A percentile compares a stretch with the other conserved stretches of the same genome.
These are phyloP conservation scores for Dryobates pubescens DNA, from an alignment of 2,797 vertebrate genomes.

Conservation along the genomic window DNA sequence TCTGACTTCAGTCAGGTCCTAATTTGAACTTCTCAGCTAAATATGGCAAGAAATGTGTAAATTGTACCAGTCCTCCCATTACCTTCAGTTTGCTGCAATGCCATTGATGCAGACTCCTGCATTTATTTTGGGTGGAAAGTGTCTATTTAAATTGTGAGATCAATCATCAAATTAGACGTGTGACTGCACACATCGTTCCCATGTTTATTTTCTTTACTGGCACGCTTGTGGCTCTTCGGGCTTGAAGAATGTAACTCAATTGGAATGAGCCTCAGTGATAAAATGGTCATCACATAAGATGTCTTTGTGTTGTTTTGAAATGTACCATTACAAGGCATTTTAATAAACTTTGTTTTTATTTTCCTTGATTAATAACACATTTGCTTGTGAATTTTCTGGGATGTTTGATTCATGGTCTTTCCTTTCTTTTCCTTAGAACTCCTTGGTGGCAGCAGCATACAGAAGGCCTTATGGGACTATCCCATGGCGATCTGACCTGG, in stretches of 20 bases:
- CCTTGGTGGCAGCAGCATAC: conserved; percentile 85
- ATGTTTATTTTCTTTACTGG: conserved; percentile 84
- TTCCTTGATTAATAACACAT: conserved; percentile 96
- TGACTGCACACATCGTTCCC: conserved; percentile 65
- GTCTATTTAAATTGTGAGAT: conserved; percentile 73
- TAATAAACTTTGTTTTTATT: conserved; percentile 98
- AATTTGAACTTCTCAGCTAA: neutral
- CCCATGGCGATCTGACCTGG: conserved; percentile 89
- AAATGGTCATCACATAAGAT: conserved; percentile 76
- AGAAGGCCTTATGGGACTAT: conserved; percentile 86
- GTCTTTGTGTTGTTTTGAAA: conserved; percentile 83
- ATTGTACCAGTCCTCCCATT: neutral
- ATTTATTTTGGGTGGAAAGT: conserved; percentile 68
- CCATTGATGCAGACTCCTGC: conserved; percentile 41
- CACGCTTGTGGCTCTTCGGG: conserved; percentile 73
- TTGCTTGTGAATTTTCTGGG: conserved; percentile 85
- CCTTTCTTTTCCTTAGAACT: conserved; percentile 92
- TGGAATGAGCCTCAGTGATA: conserved; percentile 72
- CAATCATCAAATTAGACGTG: conserved; percentile 71
- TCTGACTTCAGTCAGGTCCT: neutral
- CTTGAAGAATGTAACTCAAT: conserved; percentile 75
- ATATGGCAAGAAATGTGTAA: conserved; percentile 13
- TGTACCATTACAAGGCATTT: conserved; percentile 83
- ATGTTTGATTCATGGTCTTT: conserved; percentile 90
- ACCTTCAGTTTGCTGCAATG: conserved; percentile 27